These are phyloP conservation scores for Alitta virens DNA, from an alignment of 2,888 invertebrate species.

Conservation along the genomic window DNA sequence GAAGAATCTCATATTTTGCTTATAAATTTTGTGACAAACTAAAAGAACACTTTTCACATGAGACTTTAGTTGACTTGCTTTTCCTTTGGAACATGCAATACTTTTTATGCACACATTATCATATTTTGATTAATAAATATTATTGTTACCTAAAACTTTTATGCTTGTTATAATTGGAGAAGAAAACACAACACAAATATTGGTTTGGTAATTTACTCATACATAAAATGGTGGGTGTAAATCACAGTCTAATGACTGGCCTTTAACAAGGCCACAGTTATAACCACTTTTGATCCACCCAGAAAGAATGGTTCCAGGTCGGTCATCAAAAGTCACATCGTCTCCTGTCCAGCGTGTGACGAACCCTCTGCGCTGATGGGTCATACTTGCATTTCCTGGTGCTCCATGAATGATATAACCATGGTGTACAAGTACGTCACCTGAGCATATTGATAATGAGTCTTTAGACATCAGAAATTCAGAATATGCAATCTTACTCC, in stretches of 20 bases:
- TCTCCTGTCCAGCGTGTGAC: slow-evolving; percentile 4
- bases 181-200: too few relatives aligned
- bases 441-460: background rate
- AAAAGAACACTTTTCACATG: too few relatives aligned
- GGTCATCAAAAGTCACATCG: slow-evolving; percentile 7
- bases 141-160: too few relatives aligned
- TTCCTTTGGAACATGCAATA: too few relatives aligned
- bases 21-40: too few relatives aligned
- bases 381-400: background rate
- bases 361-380: background rate
- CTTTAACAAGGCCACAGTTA: background rate
- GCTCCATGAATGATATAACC: slow-evolving; percentile 5
- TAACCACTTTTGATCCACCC: slow-evolving; percentile 1
- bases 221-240: background rate
- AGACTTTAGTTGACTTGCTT: too few relatives aligned
- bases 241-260: background rate
- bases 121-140: too few relatives aligned
- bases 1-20: too few relatives aligned
- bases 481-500: background rate
- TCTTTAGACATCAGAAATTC: background rate
- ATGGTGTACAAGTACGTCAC: slow-evolving; percentile 8
- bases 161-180: too few relatives aligned
- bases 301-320: slow-evolving; percentile 1
- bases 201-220: too few relatives aligned
- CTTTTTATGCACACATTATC: too few relatives aligned